These are phyloP conservation scores for Acanthornis magna DNA, from an alignment of 2,797 vertebrate species.

Conservation along the genomic window DNA sequence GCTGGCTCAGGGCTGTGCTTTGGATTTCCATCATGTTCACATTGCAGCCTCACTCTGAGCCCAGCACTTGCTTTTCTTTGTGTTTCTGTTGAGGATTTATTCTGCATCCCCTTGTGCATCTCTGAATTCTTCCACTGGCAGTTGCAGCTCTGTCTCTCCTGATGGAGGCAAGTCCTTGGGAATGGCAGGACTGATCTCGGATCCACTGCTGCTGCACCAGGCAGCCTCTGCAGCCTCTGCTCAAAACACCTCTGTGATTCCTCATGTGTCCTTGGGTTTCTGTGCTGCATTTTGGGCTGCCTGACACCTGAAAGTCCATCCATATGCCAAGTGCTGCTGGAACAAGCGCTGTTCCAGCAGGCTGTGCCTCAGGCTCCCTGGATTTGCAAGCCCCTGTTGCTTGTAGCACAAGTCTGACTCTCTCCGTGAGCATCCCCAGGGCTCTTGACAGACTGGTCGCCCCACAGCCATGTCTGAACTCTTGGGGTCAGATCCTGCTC, in stretches of 20 bases:
- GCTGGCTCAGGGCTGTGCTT: not conserved
- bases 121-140: not conserved
- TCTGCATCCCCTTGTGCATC: not conserved
- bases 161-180: not conserved
- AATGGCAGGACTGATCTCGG: not conserved
- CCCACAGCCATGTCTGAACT: accelerated
- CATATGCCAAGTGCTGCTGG: not conserved
- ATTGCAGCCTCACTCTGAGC: not conserved
- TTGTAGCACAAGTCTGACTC: not conserved
- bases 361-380: not conserved
- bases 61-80: not conserved
- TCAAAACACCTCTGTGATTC: not conserved
- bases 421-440: not conserved
- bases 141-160: not conserved
- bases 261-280: not conserved
- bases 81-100: not conserved
- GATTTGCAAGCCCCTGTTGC: not conserved
- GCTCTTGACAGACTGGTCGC: accelerated
- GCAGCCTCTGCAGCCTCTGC: not conserved
- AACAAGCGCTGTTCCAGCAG: accelerated
- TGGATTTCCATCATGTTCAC: accelerated
- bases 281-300: not conserved
- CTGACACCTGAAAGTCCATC: not conserved
- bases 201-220: not conserved
- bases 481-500: not conserved